A percentile compares a stretch with the other conserved stretches of the same genome.
Evolutionary conservation across 2,888 invertebrate genomes (phyloP).

Genomic region (Cyrtodaria siliqua): DNA sequence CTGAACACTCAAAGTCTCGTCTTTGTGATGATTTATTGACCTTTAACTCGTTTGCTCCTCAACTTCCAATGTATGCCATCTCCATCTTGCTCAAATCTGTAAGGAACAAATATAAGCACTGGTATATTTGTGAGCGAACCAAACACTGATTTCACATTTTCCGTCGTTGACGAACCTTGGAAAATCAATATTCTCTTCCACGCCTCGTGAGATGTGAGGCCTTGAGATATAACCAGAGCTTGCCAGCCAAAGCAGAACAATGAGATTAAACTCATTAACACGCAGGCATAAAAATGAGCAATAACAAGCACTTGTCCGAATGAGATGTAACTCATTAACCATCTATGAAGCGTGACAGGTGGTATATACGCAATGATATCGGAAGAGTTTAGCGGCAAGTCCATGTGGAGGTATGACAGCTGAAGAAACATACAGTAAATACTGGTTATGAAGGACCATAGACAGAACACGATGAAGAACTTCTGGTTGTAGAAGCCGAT

Average conservation of each 20-base stretch:
- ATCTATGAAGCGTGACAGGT: constrained; percentile 66
- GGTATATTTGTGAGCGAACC: constrained; percentile 72
- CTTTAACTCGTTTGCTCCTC: constrained; percentile 65
- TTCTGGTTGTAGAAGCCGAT: constrained; percentile 86
- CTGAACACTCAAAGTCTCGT: too few species aligned
- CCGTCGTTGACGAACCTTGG: constrained; percentile 30
- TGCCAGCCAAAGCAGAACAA: constrained; percentile 76
- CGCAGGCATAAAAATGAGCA: constrained; percentile 64
- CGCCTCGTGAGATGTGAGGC: constrained; percentile 79
- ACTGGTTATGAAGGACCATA: constrained; percentile 72
- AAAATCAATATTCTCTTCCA: constrained; percentile 65
- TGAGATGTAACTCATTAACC: constrained; percentile 69
- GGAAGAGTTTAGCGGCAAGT: constrained; percentile 65
- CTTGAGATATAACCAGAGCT: constrained; percentile 66
- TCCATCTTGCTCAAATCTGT: constrained; percentile 57
- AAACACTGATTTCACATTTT: constrained; percentile 78
- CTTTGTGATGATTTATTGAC: constrained; percentile 51
- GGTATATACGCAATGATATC: constrained; percentile 71
- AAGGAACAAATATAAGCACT: constrained; percentile 63
- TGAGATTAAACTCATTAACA: constrained; percentile 54
- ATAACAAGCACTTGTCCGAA: constrained; percentile 65
- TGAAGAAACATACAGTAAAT: constrained; percentile 67
- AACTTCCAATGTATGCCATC: constrained; percentile 79
- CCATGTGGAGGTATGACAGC: constrained; percentile 71
- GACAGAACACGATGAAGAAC: constrained; percentile 85